phyloP scores from a whole-genome alignment of 2,113 vertebrate genomes.

The Eptatretus burgeri region DNA sequence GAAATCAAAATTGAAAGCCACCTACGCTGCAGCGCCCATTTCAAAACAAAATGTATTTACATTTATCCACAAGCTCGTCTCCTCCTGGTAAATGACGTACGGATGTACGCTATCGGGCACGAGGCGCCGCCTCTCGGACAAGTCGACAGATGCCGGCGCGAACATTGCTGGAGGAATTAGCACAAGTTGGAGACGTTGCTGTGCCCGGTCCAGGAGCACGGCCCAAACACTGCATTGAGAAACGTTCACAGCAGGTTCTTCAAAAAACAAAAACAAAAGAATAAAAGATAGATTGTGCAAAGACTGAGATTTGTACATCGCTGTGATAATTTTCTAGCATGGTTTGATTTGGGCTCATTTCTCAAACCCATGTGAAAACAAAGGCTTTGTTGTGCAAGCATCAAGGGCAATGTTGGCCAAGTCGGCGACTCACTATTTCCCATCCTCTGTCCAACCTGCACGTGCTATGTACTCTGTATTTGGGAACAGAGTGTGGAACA shows the following conservation, averaged over 20 bases:
- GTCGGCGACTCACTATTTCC: slow-evolving; percentile 40
- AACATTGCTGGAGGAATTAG: slow-evolving; percentile 56
- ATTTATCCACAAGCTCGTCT: slow-evolving; percentile 79
- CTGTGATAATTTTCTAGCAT: no score
- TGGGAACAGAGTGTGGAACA: slow-evolving; percentile 44
- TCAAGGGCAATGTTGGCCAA: no score
- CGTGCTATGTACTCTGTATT: slow-evolving; percentile 61
- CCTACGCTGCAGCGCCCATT: background rate
- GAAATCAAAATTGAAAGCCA: background rate
- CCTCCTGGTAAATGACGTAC: slow-evolving; percentile 58
- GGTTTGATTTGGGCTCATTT: no score
- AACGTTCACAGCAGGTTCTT: background rate
- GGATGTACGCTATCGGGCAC: slow-evolving; percentile 40
- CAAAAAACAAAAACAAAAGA: slow-evolving; percentile 11
- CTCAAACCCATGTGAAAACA: no score
- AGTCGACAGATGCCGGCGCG: slow-evolving; percentile 30
- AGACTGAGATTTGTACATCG: no score
- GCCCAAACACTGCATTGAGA: slow-evolving; percentile 42
- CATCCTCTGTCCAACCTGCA: slow-evolving; percentile 70
- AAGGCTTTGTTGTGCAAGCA: no score
- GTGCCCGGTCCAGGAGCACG: slow-evolving; percentile 61
- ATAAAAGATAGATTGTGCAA: slow-evolving; percentile 10
- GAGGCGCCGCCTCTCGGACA: slow-evolving; percentile 28
- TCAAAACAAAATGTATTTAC: slow-evolving; percentile 16
- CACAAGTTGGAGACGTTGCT: slow-evolving; percentile 53